phyloP scores from a whole-genome alignment of 2,888 invertebrate genomes.

The Cheilosia pagana region DNA sequence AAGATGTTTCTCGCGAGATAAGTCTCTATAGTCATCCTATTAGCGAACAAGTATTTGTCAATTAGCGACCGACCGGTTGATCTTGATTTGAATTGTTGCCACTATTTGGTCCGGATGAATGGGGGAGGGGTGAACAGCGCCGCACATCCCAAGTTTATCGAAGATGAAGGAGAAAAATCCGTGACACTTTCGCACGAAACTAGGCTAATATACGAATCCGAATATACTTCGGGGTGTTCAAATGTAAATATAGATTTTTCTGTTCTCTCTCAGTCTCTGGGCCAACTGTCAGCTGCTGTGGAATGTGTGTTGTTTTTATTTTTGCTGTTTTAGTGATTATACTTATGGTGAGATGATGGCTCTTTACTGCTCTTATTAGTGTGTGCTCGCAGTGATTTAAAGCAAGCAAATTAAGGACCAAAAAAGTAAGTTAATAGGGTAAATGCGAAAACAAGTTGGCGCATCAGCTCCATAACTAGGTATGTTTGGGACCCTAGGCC shows the following conservation, averaged over 20 bases:
- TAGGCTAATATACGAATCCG: slow-evolving; percentile 22
- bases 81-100: neutral
- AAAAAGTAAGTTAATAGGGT: too few species aligned
- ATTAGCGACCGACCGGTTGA: slow-evolving; percentile 29
- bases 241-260: slow-evolving; percentile 50
- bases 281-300: too few species aligned
- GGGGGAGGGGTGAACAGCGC: neutral
- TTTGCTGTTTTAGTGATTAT: too few species aligned
- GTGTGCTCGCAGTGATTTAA: too few species aligned
- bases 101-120: neutral
- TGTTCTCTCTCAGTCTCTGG: slow-evolving; percentile 1
- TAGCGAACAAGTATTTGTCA: slow-evolving; percentile 23
- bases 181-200: slow-evolving; percentile 20
- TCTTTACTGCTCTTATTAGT: too few species aligned
- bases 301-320: too few species aligned
- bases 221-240: slow-evolving; percentile 2
- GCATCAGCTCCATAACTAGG: too few species aligned
- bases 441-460: too few species aligned
- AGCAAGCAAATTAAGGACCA: too few species aligned
- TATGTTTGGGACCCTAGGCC: too few species aligned
- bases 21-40: slow-evolving; percentile 2
- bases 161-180: slow-evolving; percentile 10
- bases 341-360: too few species aligned
- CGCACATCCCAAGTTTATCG: neutral
- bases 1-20: slow-evolving; percentile 5